Conservation (phyloP, 2,888 invertebrate species). For the Chelonus formosanus region DNA sequence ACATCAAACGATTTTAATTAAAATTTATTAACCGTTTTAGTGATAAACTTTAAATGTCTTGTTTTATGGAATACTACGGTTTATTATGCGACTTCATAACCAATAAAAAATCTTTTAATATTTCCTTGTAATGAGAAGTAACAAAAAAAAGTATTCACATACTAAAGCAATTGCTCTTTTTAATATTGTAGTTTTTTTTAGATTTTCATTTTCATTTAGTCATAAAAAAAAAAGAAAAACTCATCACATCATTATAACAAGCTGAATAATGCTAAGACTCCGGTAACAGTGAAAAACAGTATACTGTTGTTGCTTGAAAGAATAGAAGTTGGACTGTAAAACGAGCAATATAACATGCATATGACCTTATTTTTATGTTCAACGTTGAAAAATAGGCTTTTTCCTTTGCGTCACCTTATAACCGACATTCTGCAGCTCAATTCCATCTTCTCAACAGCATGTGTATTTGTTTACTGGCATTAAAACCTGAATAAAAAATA, state of each 20-base stretch:
- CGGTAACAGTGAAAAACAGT: conserved; percentile 14
- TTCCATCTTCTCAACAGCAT: no score
- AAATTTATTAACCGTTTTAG: no score
- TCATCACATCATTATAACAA: conserved; percentile 12
- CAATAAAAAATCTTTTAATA: neutral
- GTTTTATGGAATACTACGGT: no score
- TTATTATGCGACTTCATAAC: no score
- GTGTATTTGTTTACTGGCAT: no score
- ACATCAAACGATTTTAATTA: no score
- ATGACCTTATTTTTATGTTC: conserved; percentile 34
- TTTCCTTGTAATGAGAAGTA: no score
- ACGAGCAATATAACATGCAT: conserved; percentile 23
- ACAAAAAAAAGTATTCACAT: neutral
- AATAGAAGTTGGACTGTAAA: conserved; percentile 32
- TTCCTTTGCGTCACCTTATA: conserved; percentile 16
- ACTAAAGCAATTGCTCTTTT: neutral
- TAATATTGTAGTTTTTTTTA: neutral
- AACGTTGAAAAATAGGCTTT: conserved; percentile 4
- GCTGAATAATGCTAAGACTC: conserved; percentile 5
- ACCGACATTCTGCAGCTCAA: neutral
- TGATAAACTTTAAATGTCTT: no score
- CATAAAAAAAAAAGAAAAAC: conserved; percentile 13
- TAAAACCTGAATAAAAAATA: no score
- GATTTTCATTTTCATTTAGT: conserved; percentile 9
- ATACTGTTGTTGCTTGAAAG: conserved; percentile 34